phyloP scores from a whole-genome alignment of 2,113 vertebrate species.

The Nothoprocta perdicaria region DNA sequence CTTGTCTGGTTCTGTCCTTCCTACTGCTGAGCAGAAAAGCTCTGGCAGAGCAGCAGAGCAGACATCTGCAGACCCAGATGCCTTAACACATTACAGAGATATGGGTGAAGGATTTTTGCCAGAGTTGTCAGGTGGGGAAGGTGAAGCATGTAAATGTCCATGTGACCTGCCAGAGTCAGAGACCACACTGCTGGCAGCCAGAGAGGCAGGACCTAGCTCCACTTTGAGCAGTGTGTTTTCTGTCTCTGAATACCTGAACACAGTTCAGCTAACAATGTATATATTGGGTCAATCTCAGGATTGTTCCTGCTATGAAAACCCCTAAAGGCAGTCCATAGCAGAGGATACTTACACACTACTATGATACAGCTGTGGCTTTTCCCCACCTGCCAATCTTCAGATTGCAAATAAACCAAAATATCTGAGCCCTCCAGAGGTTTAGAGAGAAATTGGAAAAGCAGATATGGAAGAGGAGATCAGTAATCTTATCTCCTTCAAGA shows the following conservation, averaged over 20 bases:
- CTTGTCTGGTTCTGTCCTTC: neutral
- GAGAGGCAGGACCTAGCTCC: neutral
- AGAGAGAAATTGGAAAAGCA: neutral
- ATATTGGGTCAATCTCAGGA: neutral
- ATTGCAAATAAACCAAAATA: neutral
- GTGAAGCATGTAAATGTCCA: neutral
- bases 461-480: neutral
- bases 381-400: neutral
- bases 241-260: neutral
- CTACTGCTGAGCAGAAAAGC: neutral
- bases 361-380: neutral
- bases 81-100: neutral
- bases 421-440: rapidly evolving
- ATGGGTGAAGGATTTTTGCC: neutral
- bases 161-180: neutral
- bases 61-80: neutral
- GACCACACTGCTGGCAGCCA: neutral
- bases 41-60: neutral
- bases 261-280: neutral
- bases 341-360: neutral
- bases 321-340: neutral
- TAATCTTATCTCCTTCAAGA: neutral
- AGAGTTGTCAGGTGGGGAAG: neutral
- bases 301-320: neutral
- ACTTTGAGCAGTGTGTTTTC: neutral